Evolutionary conservation across 2,797 vertebrate genomes (phyloP).

Genomic region (Microctenopoma lineatum): DNA sequence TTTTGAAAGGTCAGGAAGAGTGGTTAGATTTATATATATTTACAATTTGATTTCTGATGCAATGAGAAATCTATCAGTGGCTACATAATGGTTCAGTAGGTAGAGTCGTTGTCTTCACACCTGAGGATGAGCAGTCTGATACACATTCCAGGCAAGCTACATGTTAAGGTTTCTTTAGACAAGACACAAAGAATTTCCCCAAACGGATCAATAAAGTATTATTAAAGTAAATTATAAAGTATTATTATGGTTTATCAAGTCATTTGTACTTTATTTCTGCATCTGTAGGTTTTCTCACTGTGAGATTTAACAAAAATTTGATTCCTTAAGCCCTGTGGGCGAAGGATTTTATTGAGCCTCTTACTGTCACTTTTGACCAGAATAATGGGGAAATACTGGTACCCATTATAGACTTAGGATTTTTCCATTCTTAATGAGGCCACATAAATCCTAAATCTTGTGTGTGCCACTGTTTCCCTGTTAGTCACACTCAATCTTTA

Average conservation of each 20-base stretch:
- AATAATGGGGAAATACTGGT: slow-evolving; percentile 32
- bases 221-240: too few relatives aligned
- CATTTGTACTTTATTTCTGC: too few relatives aligned
- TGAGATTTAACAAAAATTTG: slow-evolving; percentile 10
- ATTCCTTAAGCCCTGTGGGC: slow-evolving; percentile 5
- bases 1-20: too few relatives aligned
- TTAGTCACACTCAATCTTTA: slow-evolving; percentile 31
- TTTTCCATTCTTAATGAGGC: slow-evolving; percentile 42
- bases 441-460: slow-evolving; percentile 33
- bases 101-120: too few relatives aligned
- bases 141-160: too few relatives aligned
- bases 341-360: slow-evolving; percentile 18
- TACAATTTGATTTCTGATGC: neutral
- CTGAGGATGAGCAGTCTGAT: too few relatives aligned
- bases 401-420: slow-evolving; percentile 39
- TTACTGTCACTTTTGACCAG: slow-evolving; percentile 9
- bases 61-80: neutral
- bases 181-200: too few relatives aligned
- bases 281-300: neutral
- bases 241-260: too few relatives aligned
- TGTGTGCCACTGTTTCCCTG: slow-evolving; percentile 30
- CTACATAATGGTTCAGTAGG: too few relatives aligned
- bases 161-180: too few relatives aligned
- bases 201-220: too few relatives aligned
- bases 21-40: too few relatives aligned